Percentiles rank a stretch among this genome's conserved stretches.
Conservation (phyloP, 2,113 vertebrate genomes). For the Delphinapterus leucas region DNA sequence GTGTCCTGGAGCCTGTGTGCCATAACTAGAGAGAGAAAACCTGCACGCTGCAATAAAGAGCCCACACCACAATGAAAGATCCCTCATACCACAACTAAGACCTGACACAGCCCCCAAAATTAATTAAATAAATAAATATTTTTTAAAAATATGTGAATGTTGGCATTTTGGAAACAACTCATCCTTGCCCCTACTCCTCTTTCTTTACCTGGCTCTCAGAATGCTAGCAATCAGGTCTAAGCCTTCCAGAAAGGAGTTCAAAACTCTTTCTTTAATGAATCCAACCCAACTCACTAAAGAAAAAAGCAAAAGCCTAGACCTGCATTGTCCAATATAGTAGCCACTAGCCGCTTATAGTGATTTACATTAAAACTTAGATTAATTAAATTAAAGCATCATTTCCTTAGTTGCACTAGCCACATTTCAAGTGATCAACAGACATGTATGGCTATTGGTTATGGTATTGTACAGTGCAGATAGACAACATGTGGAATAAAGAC, state of each 20-base stretch:
- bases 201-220: background rate
- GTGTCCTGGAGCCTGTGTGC: too few species aligned
- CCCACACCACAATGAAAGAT: too few species aligned
- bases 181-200: background rate
- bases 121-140: too few species aligned
- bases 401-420: background rate
- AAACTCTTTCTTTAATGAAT: background rate
- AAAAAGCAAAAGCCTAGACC: background rate
- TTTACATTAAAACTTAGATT: constrained; percentile 3
- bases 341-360: background rate
- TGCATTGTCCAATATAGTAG: background rate
- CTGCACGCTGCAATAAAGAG: too few species aligned
- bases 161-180: background rate
- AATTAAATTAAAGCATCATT: background rate
- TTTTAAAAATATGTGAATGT: background rate
- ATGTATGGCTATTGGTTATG: background rate
- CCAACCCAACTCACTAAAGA: background rate
- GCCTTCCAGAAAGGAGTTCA: background rate
- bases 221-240: background rate
- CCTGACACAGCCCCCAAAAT: too few species aligned
- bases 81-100: too few species aligned
- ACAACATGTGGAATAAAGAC: background rate
- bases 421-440: background rate
- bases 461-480: background rate
- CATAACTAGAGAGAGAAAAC: too few species aligned